A percentile compares a stretch with the other conserved stretches of the same genome.
These are phyloP conservation scores for Camelus bactrianus DNA, from an alignment of 2,113 vertebrate species.

Conservation along the genomic window DNA sequence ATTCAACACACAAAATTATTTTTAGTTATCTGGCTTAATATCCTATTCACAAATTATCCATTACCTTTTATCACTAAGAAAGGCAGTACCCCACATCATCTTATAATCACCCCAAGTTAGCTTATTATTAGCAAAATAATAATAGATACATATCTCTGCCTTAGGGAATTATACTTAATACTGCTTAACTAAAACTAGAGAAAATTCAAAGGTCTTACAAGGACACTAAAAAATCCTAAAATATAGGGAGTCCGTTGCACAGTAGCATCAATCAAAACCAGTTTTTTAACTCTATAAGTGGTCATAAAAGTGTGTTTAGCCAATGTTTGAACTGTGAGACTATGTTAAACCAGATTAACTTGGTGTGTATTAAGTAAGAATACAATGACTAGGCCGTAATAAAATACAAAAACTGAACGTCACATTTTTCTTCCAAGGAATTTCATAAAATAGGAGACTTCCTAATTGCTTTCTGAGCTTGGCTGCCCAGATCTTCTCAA, in stretches of 20 bases:
- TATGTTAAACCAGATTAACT: conserved; percentile 2
- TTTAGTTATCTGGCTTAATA: conserved; percentile 48
- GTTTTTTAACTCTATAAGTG: conserved; percentile 45
- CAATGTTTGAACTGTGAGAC: conserved; percentile 27
- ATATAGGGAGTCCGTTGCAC: neutral
- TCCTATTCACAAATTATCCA: conserved; percentile 47
- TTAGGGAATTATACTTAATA: conserved; percentile 59
- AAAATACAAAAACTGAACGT: conserved; percentile 50
- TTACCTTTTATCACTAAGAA: conserved; percentile 60
- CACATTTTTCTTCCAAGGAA: conserved; percentile 65
- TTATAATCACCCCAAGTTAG: conserved; percentile 51
- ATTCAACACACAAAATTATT: conserved; percentile 55
- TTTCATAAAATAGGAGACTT: conserved; percentile 62
- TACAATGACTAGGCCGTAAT: neutral
- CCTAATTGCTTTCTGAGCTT: conserved; percentile 65
- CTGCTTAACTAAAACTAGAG: conserved; percentile 49
- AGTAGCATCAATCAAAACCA: conserved; percentile 36
- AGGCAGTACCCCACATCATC: conserved; percentile 31
- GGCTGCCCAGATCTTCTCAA: conserved; percentile 57
- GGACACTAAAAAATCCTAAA: conserved; percentile 44
- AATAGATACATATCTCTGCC: conserved; percentile 61
- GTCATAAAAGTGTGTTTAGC: conserved; percentile 15
- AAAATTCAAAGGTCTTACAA: conserved; percentile 59
- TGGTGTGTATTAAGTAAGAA: conserved; percentile 50
- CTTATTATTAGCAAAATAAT: conserved; percentile 60